Percentiles rank a stretch among this genome's conserved stretches.
Evolutionary conservation across 2,113 vertebrate genomes (phyloP).

Genomic region (Fulica atra): DNA sequence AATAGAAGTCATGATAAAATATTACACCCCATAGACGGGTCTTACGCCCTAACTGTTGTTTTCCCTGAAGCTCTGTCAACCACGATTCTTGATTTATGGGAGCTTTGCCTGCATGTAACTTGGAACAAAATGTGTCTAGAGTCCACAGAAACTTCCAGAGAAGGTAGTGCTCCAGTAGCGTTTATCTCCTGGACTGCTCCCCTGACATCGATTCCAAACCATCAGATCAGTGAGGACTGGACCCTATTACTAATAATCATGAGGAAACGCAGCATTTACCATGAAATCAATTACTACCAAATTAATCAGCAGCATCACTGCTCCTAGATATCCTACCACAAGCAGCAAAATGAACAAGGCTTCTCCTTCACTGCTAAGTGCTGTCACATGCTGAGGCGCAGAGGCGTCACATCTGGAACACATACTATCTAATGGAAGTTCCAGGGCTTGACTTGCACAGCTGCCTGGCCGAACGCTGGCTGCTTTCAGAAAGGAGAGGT

Average conservation of each 20-base stretch:
- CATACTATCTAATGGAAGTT: background rate
- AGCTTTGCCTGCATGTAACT: conserved; percentile 82
- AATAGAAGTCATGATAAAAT: conserved; percentile 13
- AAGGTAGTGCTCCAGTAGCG: conserved; percentile 73
- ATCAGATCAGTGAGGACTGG: conserved; percentile 51
- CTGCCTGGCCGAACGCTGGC: background rate
- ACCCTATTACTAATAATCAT: background rate
- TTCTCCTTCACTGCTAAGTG: background rate
- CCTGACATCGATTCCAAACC: conserved; percentile 72
- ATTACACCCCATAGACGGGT: background rate
- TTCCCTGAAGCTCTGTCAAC: background rate
- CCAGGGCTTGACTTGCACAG: background rate
- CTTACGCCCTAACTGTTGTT: background rate
- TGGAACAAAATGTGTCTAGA: conserved; percentile 75
- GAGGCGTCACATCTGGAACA: background rate
- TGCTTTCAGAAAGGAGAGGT: background rate
- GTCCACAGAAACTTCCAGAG: conserved; percentile 77
- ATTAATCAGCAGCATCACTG: background rate
- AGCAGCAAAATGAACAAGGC: background rate
- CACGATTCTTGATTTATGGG: conserved; percentile 50
- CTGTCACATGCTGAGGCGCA: background rate
- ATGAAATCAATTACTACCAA: background rate
- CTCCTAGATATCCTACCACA: background rate
- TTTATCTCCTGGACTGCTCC: conserved; percentile 76
- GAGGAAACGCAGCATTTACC: background rate